These are phyloP conservation scores for Florisuga fusca DNA, from an alignment of 2,797 vertebrate genomes.

Conservation along the genomic window DNA sequence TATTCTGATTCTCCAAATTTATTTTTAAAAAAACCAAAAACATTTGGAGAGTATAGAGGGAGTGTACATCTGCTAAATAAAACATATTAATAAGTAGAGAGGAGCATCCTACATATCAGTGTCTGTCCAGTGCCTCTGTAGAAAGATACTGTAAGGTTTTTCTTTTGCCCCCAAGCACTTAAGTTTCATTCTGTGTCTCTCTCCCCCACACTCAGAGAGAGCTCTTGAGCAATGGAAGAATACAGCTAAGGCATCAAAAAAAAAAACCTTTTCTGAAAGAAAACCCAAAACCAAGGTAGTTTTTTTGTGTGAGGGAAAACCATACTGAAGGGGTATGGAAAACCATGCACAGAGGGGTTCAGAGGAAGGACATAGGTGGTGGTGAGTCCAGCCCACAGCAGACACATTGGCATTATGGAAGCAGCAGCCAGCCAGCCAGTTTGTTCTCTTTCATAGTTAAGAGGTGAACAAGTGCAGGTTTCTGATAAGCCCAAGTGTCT, in stretches of 20 bases:
- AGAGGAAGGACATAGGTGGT: not conserved
- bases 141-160: not conserved
- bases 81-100: slow-evolving; percentile 51
- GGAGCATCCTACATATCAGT: not conserved
- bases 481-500: not conserved
- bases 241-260: not conserved
- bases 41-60: slow-evolving; percentile 67
- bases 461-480: not conserved
- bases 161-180: not conserved
- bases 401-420: not conserved
- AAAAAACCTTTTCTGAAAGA: accelerated
- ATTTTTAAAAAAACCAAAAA: not conserved
- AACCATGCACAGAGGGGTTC: no score
- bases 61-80: slow-evolving; percentile 64
- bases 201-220: not conserved
- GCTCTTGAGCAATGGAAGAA: not conserved
- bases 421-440: not conserved
- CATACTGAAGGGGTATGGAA: no score
- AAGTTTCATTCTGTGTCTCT: not conserved
- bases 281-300: not conserved
- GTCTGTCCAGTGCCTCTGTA: not conserved
- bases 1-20: not conserved
- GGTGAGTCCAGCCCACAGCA: not conserved
- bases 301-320: not conserved
- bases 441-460: not conserved